Evolutionary conservation across 2,113 vertebrate genomes (phyloP).

Genomic region (Megalops atlanticus): DNA sequence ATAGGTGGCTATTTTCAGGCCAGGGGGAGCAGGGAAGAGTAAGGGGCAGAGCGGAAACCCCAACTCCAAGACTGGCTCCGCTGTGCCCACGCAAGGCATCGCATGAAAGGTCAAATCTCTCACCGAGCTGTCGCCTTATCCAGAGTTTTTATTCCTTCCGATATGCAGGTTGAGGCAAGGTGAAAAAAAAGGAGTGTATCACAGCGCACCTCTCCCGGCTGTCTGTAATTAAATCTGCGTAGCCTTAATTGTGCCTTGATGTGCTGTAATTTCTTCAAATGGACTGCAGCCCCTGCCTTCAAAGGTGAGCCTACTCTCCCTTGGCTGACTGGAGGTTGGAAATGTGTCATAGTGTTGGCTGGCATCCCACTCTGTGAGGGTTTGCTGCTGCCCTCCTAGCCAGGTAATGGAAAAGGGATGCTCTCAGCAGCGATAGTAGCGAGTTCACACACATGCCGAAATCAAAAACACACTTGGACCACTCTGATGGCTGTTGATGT

Average conservation of each 20-base stretch:
- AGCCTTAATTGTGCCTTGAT: not conserved
- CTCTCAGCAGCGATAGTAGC: not conserved
- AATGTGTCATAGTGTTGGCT: not conserved
- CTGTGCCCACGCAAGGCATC: not conserved
- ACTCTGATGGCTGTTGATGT: not conserved
- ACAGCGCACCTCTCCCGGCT: not conserved
- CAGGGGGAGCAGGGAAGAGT: not conserved
- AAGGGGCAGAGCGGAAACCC: not conserved
- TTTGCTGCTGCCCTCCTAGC: not conserved
- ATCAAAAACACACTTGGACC: not conserved
- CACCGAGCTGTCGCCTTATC: not conserved
- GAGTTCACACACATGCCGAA: not conserved
- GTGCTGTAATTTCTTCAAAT: not conserved
- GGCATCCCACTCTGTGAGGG: not conserved
- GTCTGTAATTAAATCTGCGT: not conserved
- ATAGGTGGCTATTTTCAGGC: slow-evolving; percentile 18
- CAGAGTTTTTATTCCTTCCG: not conserved
- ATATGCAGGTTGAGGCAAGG: not conserved
- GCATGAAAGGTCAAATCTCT: not conserved
- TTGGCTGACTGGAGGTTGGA: not conserved
- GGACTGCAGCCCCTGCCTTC: not conserved
- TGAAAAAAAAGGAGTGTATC: too few species aligned
- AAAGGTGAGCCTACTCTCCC: too few species aligned
- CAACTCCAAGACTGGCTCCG: not conserved
- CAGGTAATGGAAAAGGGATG: not conserved